Evolutionary conservation across 2,797 vertebrate genomes (phyloP), one percentile per base, ranked within the genome.

Genomic region (Cynodonichthys magdalenae): DNA sequence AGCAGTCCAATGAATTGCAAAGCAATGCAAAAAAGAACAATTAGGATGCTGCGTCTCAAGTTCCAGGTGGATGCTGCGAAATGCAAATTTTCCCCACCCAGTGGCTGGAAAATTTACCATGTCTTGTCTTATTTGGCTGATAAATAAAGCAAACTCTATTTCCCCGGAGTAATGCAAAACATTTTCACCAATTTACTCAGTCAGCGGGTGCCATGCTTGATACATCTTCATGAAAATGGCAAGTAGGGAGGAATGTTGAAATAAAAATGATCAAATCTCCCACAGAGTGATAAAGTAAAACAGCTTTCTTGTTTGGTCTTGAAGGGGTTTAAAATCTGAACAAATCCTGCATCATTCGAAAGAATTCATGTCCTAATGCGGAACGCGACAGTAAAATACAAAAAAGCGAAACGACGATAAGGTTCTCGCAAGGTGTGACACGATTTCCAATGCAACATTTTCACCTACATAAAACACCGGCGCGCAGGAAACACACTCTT

Each of bases 101-200:
- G 49, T 19, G 4, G 18, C 51, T 18, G 36, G 53, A 63, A 66
- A 83, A 77, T 81, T 29, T 59, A 77, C 56, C 54, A 34, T 64
- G 71, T 88, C 75, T 71, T 57, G 70, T 83, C 61, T 67, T 83
- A 83, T 90, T 87, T 77, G 70, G 75, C 69, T 75, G 70, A 87
- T 87, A 81, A 84, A 87, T 81, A 82, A 85, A 83, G 50, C 51
- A 65, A 85, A 80, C 69, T 67, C 77, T 80, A 80, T 83, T 86
- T 87, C 82, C 82, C 63, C 7, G 46, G 71, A 74, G 84, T 66
- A 77, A 83, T 67, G 54, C 47, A 66, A 74, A 75, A 65, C 7
- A 9, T 60, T 78, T 71, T 65, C 56, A 52, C 66, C 65, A 62
- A 81, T 90, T 91, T 85, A 84, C 63, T 74, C 66, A 81, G 84